Conservation (phyloP, 2,888 invertebrate genomes). For the Vanessa cardui region DNA sequence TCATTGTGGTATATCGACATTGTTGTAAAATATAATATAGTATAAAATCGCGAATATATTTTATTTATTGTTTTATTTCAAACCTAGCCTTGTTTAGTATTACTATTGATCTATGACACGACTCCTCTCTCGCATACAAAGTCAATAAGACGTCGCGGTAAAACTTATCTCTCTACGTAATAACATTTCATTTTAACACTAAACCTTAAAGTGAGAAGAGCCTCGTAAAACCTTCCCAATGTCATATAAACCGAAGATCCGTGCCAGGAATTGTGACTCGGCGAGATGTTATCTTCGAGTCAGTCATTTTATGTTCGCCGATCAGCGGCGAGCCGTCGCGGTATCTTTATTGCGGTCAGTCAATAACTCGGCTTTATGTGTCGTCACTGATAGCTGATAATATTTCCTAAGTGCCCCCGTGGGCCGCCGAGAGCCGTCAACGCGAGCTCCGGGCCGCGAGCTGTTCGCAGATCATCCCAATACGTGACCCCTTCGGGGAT, state of each 20-base stretch:
- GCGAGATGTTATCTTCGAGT: conserved; percentile 54
- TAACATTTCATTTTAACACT: conserved; percentile 41
- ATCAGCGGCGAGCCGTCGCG: conserved; percentile 41
- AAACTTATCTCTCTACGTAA: conserved; percentile 27
- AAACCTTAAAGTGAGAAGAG: conserved; percentile 37
- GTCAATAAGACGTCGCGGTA: conserved; percentile 19
- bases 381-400: conserved; percentile 45
- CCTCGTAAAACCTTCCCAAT: conserved; percentile 50
- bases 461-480: conserved; percentile 26
- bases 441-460: conserved; percentile 19
- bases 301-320: conserved; percentile 34
- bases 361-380: conserved; percentile 51
- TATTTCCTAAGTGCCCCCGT: conserved; percentile 37
- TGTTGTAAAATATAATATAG: too few species aligned
- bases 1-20: too few species aligned
- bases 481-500: conserved; percentile 14
- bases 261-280: conserved; percentile 51
- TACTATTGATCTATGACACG: too few species aligned
- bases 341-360: conserved; percentile 56
- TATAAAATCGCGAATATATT: too few species aligned
- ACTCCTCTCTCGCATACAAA: too few species aligned
- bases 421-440: conserved; percentile 2
- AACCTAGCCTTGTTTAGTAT: too few species aligned
- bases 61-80: too few species aligned
- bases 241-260: conserved; percentile 48